A percentile compares a stretch with the other conserved stretches of the same genome.
Conservation (phyloP, 1,140 invertebrate genomes). For the Paraescarpia echinospica region DNA sequence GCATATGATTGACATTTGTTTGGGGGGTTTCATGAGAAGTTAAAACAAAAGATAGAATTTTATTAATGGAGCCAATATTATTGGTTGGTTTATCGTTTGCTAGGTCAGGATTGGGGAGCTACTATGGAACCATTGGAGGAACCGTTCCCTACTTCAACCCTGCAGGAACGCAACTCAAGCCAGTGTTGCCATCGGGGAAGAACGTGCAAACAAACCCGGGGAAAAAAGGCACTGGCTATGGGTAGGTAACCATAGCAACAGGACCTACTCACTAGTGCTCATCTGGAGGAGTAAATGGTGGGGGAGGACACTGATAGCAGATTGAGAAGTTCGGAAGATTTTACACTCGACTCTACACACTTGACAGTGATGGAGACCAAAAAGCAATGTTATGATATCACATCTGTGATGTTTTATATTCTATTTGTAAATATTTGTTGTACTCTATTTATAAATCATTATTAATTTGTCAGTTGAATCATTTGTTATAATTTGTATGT, state of each 20-base stretch:
- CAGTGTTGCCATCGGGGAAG: constrained; percentile 44
- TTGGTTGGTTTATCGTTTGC: constrained; percentile 22
- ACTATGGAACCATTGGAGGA: constrained; percentile 55
- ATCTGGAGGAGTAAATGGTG: background rate
- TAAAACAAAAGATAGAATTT: background rate
- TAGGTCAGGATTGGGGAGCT: constrained; percentile 55
- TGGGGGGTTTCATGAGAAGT: background rate
- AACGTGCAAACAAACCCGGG: constrained; percentile 57
- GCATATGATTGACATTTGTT: background rate
- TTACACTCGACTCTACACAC: background rate
- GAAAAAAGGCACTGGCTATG: constrained; percentile 59
- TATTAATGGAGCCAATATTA: background rate
- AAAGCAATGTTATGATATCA: background rate
- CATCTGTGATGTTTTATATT: background rate
- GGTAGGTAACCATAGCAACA: constrained; percentile 39
- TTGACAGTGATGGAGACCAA: no score
- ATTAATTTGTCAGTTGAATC: background rate
- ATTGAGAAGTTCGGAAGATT: background rate
- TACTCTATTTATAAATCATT: background rate
- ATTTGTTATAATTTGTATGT: no score
- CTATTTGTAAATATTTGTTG: constrained; percentile 17
- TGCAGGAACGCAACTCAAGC: constrained; percentile 32
- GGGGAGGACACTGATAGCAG: background rate
- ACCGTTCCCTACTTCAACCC: constrained; percentile 50
- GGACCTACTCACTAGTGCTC: background rate